Evolutionary conservation across 2,888 invertebrate species (phyloP).

Genomic region (Callyntrura sp.): DNA sequence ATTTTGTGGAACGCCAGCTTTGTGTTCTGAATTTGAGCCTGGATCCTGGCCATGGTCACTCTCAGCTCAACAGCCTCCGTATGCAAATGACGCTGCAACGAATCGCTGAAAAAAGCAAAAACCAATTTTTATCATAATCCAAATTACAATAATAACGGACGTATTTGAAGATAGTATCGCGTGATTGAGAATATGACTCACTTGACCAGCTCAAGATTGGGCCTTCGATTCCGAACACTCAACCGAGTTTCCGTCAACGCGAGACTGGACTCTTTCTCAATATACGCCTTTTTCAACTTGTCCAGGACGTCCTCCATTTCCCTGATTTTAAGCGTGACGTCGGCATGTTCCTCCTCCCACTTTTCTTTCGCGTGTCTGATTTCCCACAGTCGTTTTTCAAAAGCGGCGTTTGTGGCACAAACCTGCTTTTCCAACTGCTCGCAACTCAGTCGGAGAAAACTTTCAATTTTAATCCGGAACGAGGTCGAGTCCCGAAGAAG

Average conservation of each 20-base stretch:
- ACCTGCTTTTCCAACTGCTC: conserved; percentile 73
- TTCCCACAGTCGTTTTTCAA: conserved; percentile 69
- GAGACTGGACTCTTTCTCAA: conserved; percentile 72
- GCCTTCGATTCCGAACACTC: conserved; percentile 60
- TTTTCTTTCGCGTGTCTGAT: conserved; percentile 58
- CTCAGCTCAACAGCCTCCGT: conserved; percentile 61
- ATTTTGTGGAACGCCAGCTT: conserved; percentile 55
- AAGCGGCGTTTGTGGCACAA: conserved; percentile 76
- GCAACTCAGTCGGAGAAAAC: conserved; percentile 68
- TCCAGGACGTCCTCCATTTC: conserved; percentile 74
- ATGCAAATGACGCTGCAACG: conserved; percentile 67
- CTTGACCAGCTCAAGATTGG: conserved; percentile 78
- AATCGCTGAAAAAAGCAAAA: conserved; percentile 60
- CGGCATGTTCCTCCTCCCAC: conserved; percentile 71
- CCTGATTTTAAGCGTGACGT: conserved; percentile 71
- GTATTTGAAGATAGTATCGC: neutral
- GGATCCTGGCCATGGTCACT: conserved; percentile 62
- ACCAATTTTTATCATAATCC: neutral
- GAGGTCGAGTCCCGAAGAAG: conserved; percentile 36
- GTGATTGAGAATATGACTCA: conserved; percentile 9
- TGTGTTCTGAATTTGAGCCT: conserved; percentile 57
- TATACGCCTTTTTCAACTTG: conserved; percentile 66
- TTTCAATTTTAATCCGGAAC: conserved; percentile 66
- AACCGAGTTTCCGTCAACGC: conserved; percentile 72
- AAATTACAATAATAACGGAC: conserved; percentile 13